Base-by-base conservation (phyloP, 2,797 vertebrate species). In the Cercopithecus mitis region DNA sequence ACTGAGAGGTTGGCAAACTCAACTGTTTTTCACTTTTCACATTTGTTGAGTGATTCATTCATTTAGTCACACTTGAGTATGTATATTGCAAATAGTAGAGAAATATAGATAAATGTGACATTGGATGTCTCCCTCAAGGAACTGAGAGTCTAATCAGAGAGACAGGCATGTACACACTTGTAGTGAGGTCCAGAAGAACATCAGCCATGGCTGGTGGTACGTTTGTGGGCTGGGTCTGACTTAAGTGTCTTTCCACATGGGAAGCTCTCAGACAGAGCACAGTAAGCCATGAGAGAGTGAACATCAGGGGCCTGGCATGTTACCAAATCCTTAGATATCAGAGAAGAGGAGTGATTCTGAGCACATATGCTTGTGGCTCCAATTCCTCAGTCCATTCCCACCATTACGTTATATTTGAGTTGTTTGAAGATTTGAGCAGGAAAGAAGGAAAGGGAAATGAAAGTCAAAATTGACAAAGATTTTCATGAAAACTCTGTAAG, bases 401-500 rank as follows among this genome's bases (percentile, higher is more conserved):
- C 9, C 57, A 77, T 0, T 39, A 7, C 5, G 2, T 90, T 89
- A 57, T 70, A 89, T 75, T 75, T 92, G 41, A 92, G 15, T 45
- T 85, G 14, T 88, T 82, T 91, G 41, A 12, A 50, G 84, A 86
- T 8, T 17, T 77, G 41, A 83, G 61, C 30, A 89, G 58, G 17
- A 33, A 82, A 70, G 11, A 17, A 90, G n/a, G 55, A 92, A 82
- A 27, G 5, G 33, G 4, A 17, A 91, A 20, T 64, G 2, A 70
- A 96, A 94, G 61, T 95, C 64, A 80, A 92, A 95, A 76, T 0
- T 88, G 43, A 92, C 50, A 81, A 15, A 92, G 36, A 50, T 67
- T 86, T 97, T 91, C 67, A 94, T 80, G 79, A 58, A 96, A 94
- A 52, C 10, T 15, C 33, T 92, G 20, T 52, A 72, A 92, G 81